Base-by-base conservation (phyloP, 2,888 invertebrate genomes). In the Athalia circularis region DNA sequence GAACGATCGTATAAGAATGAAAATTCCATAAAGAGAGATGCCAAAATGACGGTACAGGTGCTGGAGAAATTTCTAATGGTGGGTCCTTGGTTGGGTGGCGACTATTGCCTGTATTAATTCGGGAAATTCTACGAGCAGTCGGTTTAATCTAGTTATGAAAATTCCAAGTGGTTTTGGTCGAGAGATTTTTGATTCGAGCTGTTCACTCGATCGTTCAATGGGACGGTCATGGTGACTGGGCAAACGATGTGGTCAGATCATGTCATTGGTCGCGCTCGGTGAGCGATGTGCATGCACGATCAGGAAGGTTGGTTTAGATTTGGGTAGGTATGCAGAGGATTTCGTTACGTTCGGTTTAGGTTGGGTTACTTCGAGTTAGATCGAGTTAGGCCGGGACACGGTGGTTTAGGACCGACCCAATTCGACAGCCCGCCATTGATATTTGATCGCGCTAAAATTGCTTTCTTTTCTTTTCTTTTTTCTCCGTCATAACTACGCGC, bases 231-330 rank as follows among this genome's bases (percentile, higher is more conserved):
- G 78, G 80, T 65, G 75, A 67, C 65, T 65, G 80, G 68, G 77
- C 79, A 80, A 82, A 81, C 80, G 80, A 80, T 81, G 82, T 77
- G 82, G 82, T 82, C 65, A 57, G 68, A 79, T 80, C 80, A 79
- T 70, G 81, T 81, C 81, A 77, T 70, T 77, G 75, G 64, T 75
- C 48, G 61, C 29, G 29, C 13, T 59, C n/a, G 57, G n/a, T 72
- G 72, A 72, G 59, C 72, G 72, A 72, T 64, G 59, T 75, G 29
- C 29, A 29, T 29, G 29, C 29, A 75, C 61, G 75, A 62, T 62
- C 43, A n/a, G 50, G 75, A 64, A 75, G 59, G 59, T 59, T 59
- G 59, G 54, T 54, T 54, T 6, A 54, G 15, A 15, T 13, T 13
- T 7, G 8, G 62, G 62, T 9, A 8, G 62, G 29, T 29, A 29